These are phyloP conservation scores for Galaxias olidus DNA, from an alignment of 2,797 vertebrate genomes.

Conservation along the genomic window DNA sequence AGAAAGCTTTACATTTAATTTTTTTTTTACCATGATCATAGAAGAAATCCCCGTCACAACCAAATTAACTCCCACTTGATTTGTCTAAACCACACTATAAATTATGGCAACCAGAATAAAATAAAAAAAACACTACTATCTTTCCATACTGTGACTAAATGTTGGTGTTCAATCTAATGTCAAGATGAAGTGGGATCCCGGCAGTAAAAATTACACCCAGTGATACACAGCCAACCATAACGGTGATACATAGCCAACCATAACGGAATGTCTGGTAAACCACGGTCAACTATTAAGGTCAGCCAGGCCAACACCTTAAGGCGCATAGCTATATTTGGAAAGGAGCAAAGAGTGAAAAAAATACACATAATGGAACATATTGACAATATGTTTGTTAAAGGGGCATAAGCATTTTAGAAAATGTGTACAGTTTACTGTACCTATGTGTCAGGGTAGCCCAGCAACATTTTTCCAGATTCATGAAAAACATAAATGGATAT, in stretches of 20 bases:
- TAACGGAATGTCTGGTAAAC: slow-evolving; percentile 49
- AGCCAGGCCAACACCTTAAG: too few relatives aligned
- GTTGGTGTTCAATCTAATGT: slow-evolving; percentile 52
- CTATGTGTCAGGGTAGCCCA: too few relatives aligned
- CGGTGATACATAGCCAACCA: slow-evolving; percentile 42
- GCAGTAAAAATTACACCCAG: slow-evolving; percentile 47
- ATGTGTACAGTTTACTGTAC: too few relatives aligned
- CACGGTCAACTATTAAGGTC: too few relatives aligned
- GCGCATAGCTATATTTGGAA: too few relatives aligned
- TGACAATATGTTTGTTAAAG: too few relatives aligned
- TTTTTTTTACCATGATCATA: slow-evolving; percentile 29
- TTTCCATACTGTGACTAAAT: slow-evolving; percentile 46
- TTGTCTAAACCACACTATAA: slow-evolving; percentile 44
- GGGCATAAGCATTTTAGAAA: too few relatives aligned
- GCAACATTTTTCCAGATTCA: too few relatives aligned
- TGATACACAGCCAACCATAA: too few relatives aligned
- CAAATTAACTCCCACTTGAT: slow-evolving; percentile 13
- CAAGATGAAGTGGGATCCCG: slow-evolving; percentile 56
- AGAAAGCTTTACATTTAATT: slow-evolving; percentile 3
- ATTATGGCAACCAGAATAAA: slow-evolving; percentile 38
- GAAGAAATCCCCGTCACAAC: neutral
- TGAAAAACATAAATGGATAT: too few relatives aligned
- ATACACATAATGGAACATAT: too few relatives aligned
- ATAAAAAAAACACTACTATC: slow-evolving; percentile 20
- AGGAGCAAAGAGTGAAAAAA: too few relatives aligned